Conservation (phyloP, 2,113 vertebrate genomes). For the Forbesichthys agassizii region DNA sequence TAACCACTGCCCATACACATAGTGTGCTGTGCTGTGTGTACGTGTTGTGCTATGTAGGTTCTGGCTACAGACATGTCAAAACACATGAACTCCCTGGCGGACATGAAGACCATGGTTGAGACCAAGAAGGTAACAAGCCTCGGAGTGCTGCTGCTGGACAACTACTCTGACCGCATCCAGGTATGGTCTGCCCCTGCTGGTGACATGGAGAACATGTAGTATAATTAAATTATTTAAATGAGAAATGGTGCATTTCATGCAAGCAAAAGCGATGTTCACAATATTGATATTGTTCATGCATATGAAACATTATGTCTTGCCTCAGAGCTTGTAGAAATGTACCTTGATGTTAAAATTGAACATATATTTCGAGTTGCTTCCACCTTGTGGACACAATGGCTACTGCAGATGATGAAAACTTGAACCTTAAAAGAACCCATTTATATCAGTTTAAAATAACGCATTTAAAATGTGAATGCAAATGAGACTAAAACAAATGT, state of each 20-base stretch:
- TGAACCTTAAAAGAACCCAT: not conserved
- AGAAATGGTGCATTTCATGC: no score
- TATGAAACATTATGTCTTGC: no score
- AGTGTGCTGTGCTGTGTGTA: not conserved
- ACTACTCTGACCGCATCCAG: constrained; percentile 93
- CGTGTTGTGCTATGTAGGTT: constrained; percentile 73
- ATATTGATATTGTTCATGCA: no score
- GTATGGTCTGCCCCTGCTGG: constrained; percentile 60
- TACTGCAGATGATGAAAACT: constrained; percentile 1
- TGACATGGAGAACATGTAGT: not conserved
- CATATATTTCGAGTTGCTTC: constrained; percentile 19
- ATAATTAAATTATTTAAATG: not conserved
- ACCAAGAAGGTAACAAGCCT: constrained; percentile 94
- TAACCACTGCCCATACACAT: no score
- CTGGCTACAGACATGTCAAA: constrained; percentile 95
- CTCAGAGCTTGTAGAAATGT: no score
- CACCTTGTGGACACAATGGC: constrained; percentile 20
- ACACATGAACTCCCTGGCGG: constrained; percentile 91
- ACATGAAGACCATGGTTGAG: constrained; percentile 95
- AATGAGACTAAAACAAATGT: no score
- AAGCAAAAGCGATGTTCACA: no score
- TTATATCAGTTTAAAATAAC: no score
- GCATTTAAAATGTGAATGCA: no score
- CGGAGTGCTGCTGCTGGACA: constrained; percentile 90
- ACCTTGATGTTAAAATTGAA: not conserved